These are phyloP conservation scores for Antheraea mylitta DNA, from an alignment of 1,140 invertebrate genomes.

Conservation along the genomic window DNA sequence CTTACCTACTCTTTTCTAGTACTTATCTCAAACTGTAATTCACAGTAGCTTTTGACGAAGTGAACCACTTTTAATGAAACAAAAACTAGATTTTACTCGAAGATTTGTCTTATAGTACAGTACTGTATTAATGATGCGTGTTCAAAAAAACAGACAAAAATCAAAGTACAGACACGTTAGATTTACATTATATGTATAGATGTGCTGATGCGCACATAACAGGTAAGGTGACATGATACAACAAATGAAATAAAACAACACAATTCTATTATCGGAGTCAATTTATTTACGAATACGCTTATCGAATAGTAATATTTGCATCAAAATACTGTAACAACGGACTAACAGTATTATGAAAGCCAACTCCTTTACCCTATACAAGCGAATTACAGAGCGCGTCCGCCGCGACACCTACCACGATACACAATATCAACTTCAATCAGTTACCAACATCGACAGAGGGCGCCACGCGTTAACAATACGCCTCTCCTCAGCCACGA, in stretches of 20 bases:
- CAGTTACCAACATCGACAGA: background rate
- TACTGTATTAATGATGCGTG: too few species aligned
- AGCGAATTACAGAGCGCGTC: slow-evolving; percentile 31
- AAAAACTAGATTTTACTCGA: too few species aligned
- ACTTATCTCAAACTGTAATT: too few species aligned
- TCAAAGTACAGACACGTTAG: too few species aligned
- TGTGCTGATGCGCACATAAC: too few species aligned
- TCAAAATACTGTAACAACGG: slow-evolving; percentile 75
- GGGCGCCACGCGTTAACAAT: background rate
- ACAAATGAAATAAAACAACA: slow-evolving; percentile 38
- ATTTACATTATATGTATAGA: too few species aligned
- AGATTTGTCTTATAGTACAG: too few species aligned
- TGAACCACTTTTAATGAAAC: too few species aligned
- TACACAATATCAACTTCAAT: background rate
- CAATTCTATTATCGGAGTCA: slow-evolving; percentile 66
- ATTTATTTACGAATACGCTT: slow-evolving; percentile 77
- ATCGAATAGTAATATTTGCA: slow-evolving; percentile 76
- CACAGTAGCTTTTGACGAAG: too few species aligned
- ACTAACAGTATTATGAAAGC: slow-evolving; percentile 68
- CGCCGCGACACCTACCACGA: background rate
- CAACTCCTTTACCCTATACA: slow-evolving; percentile 37
- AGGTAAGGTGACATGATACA: too few species aligned
- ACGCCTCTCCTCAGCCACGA: background rate
- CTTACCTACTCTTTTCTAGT: too few species aligned
- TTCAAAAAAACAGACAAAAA: too few species aligned